Percentiles rank a stretch among this genome's conserved stretches.
phyloP scores from a whole-genome alignment of 2,113 vertebrate genomes.

The Anser brachyrhynchus region DNA sequence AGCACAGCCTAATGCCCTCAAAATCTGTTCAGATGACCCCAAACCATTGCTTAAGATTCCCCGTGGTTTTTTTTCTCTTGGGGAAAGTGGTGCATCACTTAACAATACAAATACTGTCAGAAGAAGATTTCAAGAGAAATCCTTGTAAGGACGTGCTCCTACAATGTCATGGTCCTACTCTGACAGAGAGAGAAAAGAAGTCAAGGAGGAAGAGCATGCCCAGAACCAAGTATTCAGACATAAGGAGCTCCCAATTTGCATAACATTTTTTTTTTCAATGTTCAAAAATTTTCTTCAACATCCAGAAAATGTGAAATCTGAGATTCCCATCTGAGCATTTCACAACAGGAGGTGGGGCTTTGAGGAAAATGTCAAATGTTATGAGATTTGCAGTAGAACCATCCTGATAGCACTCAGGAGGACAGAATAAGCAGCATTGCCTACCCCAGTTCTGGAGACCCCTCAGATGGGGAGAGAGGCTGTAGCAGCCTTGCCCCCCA shows the following conservation, averaged over 20 bases:
- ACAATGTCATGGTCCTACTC: background rate
- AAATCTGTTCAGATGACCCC: background rate
- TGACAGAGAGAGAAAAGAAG: background rate
- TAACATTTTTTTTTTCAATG: too few species aligned
- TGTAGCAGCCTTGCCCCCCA: accelerated
- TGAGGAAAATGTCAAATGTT: background rate
- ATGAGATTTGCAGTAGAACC: background rate
- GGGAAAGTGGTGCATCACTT: background rate
- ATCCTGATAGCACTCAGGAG: background rate
- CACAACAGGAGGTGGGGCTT: background rate
- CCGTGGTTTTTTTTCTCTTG: background rate
- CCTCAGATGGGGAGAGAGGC: background rate
- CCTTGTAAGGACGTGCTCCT: background rate
- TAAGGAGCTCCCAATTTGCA: background rate
- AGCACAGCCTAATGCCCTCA: background rate
- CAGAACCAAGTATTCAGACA: background rate
- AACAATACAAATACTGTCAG: background rate
- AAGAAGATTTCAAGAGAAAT: background rate
- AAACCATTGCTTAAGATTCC: background rate
- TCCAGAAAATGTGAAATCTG: background rate
- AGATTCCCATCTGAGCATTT: background rate
- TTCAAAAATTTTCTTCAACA: background rate
- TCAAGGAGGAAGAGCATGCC: background rate
- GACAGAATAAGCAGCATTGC: accelerated
- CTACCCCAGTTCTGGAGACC: background rate